These are phyloP conservation scores for Indri indri DNA, from an alignment of 2,113 vertebrate genomes.

Conservation along the genomic window DNA sequence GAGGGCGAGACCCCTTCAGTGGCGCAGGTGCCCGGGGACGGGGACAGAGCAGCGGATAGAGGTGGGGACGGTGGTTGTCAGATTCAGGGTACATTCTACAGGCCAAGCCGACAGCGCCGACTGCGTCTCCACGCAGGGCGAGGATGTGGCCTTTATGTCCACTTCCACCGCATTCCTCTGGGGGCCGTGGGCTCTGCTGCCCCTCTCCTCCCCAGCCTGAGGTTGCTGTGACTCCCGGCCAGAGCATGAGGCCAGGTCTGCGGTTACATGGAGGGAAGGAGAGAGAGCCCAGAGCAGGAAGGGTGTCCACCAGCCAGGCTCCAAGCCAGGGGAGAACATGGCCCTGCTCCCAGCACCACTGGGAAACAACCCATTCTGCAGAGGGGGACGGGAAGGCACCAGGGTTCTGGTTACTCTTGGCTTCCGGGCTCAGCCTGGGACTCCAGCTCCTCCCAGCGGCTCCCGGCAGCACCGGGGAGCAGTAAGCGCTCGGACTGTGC, in stretches of 20 bases:
- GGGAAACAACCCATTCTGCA: background rate
- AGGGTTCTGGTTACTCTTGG: background rate
- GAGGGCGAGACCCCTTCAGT: background rate
- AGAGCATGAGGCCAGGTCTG: background rate
- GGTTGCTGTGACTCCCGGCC: background rate
- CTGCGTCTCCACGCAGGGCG: background rate
- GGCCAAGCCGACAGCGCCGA: fast-evolving
- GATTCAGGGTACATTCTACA: background rate
- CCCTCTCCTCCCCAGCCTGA: background rate
- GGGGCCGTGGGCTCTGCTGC: no score
- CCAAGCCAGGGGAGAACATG: background rate
- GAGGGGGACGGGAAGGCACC: background rate
- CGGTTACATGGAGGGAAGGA: background rate
- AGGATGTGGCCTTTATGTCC: background rate
- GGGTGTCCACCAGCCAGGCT: background rate
- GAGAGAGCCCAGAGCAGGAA: background rate
- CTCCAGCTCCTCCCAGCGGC: background rate
- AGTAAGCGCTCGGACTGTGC: no score
- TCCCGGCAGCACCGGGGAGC: background rate
- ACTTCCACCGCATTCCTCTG: background rate
- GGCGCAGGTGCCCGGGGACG: no score
- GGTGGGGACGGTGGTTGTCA: no score
- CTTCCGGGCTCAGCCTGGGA: background rate
- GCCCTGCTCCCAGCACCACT: background rate
- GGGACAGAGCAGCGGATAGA: background rate